A percentile compares a stretch with the other conserved stretches of the same genome.
Conservation (phyloP, 2,113 vertebrate species). For the Uria aalge region DNA sequence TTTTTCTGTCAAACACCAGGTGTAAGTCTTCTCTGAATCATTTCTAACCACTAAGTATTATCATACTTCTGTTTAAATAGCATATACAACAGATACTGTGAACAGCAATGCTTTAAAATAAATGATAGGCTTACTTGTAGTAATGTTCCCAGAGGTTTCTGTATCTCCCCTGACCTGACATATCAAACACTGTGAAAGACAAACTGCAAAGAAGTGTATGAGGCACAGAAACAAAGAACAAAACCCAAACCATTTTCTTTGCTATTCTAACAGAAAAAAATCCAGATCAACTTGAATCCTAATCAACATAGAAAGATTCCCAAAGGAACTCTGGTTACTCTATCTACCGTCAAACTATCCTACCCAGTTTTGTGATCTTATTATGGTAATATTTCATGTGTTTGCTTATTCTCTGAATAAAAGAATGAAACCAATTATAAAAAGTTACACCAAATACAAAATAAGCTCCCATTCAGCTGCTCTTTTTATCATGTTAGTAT, state of each 20-base stretch:
- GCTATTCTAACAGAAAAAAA: background rate
- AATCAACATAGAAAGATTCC: background rate
- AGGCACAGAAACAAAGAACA: background rate
- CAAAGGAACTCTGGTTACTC: background rate
- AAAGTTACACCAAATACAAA: background rate
- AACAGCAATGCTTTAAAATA: background rate
- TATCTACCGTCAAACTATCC: background rate
- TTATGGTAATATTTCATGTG: background rate
- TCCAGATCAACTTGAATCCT: background rate
- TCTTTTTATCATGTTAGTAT: background rate
- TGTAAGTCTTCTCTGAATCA: background rate
- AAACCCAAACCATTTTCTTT: background rate
- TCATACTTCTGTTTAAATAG: background rate
- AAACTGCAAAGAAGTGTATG: conserved; percentile 76
- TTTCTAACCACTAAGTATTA: background rate
- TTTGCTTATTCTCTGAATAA: background rate
- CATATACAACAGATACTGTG: background rate
- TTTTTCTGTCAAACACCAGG: background rate
- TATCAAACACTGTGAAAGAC: conserved; percentile 98
- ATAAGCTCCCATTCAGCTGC: background rate
- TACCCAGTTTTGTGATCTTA: background rate
- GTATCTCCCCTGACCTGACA: conserved; percentile 98
- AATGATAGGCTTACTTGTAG: conserved; percentile 88
- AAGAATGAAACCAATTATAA: background rate
- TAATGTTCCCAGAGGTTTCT: conserved; percentile 99